Evolutionary conservation across 2,797 vertebrate species (phyloP).

Genomic region (Spondyliosoma cantharus): DNA sequence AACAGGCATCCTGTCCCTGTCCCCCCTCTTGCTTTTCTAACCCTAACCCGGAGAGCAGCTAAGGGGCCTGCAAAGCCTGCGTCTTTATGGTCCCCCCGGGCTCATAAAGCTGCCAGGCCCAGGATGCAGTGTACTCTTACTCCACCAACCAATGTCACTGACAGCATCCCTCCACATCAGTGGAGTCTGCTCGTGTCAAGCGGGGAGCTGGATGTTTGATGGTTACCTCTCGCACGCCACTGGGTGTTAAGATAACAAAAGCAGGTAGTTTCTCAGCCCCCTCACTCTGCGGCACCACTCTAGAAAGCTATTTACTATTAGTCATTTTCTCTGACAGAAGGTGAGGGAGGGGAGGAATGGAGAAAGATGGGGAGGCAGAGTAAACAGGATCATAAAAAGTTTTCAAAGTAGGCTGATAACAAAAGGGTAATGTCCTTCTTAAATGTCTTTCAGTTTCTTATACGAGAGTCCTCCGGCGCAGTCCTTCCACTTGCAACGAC

Average conservation of each 20-base stretch:
- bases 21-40: slow-evolving; percentile 73
- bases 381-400: slow-evolving; percentile 68
- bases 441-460: slow-evolving; percentile 46
- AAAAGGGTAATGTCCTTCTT: slow-evolving; percentile 55
- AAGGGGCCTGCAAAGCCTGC: slow-evolving; percentile 49
- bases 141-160: slow-evolving; percentile 63
- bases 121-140: slow-evolving; percentile 65
- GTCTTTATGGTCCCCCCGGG: slow-evolving; percentile 70
- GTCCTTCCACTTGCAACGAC: slow-evolving; percentile 13
- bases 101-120: slow-evolving; percentile 77
- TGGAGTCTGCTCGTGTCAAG: slow-evolving; percentile 63
- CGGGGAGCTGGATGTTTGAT: slow-evolving; percentile 69
- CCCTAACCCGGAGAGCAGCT: slow-evolving; percentile 60
- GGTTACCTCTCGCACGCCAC: slow-evolving; percentile 59
- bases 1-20: slow-evolving; percentile 72
- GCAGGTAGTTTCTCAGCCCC: slow-evolving; percentile 63
- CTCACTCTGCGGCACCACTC: slow-evolving; percentile 50
- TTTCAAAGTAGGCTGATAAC: slow-evolving; percentile 55
- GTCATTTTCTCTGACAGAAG: slow-evolving; percentile 63
- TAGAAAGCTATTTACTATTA: slow-evolving; percentile 69
- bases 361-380: slow-evolving; percentile 56
- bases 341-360: slow-evolving; percentile 42
- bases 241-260: slow-evolving; percentile 76
- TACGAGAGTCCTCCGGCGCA: slow-evolving; percentile 2
- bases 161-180: slow-evolving; percentile 63